phyloP scores from a whole-genome alignment of 2,888 invertebrate species.

The Sphaerophoria taeniata region DNA sequence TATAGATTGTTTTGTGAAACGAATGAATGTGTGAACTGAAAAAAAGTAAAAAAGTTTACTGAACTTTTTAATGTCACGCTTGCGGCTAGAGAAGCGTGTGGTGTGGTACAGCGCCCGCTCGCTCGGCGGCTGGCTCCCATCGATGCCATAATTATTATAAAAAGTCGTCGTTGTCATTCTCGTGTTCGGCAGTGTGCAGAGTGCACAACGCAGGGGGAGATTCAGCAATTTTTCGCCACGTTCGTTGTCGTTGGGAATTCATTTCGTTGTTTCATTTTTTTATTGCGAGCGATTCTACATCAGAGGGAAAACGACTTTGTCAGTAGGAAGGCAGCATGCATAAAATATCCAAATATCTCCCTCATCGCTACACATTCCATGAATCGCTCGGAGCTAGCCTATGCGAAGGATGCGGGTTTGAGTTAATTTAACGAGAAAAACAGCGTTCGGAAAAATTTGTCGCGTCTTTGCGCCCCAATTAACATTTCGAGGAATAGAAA shows the following conservation, averaged over 20 bases:
- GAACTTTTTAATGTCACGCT: slow-evolving; percentile 70
- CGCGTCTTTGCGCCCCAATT: slow-evolving; percentile 69
- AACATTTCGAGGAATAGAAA: slow-evolving; percentile 42
- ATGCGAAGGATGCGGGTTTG: slow-evolving; percentile 11
- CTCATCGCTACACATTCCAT: not conserved
- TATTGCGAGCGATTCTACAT: not conserved
- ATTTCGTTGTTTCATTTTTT: slow-evolving; percentile 46
- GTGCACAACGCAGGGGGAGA: not conserved
- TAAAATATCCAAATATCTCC: slow-evolving; percentile 24
- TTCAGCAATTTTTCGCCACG: slow-evolving; percentile 16
- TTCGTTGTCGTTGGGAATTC: slow-evolving; percentile 54
- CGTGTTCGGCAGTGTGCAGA: not conserved
- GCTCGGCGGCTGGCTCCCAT: slow-evolving; percentile 46
- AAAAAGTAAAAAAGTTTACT: slow-evolving; percentile 62
- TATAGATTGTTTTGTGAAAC: not conserved
- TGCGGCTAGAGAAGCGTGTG: slow-evolving; percentile 55
- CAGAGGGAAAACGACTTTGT: slow-evolving; percentile 46
- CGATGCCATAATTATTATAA: slow-evolving; percentile 70
- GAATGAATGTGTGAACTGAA: slow-evolving; percentile 21
- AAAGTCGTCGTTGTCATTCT: slow-evolving; percentile 36
- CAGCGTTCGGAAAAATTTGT: slow-evolving; percentile 55
- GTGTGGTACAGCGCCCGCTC: too few relatives aligned
- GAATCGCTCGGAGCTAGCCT: not conserved
- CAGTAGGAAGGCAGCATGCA: slow-evolving; percentile 45
- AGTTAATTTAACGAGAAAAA: slow-evolving; percentile 43